phyloP scores from a whole-genome alignment of 1,140 invertebrate species.

The Drosophila kohkoa region DNA sequence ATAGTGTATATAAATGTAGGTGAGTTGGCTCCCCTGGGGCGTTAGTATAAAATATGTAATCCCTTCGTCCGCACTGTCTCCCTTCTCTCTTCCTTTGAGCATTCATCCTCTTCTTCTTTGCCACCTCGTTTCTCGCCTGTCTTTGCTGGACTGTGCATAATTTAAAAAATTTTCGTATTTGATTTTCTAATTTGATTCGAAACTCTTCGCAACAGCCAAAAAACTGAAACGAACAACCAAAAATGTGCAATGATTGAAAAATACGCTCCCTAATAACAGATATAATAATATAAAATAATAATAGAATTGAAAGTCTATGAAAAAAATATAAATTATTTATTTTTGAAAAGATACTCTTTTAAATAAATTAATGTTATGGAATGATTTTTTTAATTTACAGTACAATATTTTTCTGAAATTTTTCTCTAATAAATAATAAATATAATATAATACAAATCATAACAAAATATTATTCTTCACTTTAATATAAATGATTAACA shows the following conservation, averaged over 20 bases:
- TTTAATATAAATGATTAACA: no score
- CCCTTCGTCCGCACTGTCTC: neutral
- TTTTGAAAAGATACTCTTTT: no score
- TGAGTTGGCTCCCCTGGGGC: conserved; percentile 10
- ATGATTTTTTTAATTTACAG: no score
- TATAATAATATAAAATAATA: no score
- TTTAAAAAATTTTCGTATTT: conserved; percentile 69
- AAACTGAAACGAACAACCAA: conserved; percentile 4
- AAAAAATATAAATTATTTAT: no score
- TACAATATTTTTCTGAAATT: no score
- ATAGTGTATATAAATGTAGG: conserved; percentile 24
- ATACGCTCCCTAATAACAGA: conserved; percentile 2
- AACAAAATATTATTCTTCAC: no score
- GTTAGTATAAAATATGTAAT: neutral
- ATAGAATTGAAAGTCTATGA: no score
- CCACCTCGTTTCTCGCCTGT: neutral
- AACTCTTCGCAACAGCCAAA: conserved; percentile 34
- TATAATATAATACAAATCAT: no score
- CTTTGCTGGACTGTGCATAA: conserved; percentile 43
- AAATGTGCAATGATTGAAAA: neutral
- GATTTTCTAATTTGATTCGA: conserved; percentile 75
- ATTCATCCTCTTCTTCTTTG: conserved; percentile 20
- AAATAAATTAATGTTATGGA: no score
- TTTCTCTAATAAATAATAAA: no score
- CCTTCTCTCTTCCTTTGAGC: neutral